phyloP scores from a whole-genome alignment of 2,113 vertebrate genomes.

The Petroica traversi region DNA sequence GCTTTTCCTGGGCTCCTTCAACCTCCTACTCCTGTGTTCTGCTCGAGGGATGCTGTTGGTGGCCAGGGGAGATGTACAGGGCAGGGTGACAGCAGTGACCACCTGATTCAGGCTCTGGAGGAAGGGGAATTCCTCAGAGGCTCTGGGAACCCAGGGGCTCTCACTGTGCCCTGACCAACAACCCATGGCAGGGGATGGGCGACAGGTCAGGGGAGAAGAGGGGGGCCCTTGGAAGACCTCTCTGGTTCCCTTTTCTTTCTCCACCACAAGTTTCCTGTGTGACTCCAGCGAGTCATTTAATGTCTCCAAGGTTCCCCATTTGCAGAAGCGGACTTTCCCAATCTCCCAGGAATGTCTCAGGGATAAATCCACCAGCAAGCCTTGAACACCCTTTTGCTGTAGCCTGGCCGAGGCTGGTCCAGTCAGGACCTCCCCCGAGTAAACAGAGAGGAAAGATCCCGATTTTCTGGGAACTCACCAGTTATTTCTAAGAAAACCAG shows the following conservation, averaged over 20 bases:
- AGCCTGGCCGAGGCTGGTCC: background rate
- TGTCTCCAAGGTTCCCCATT: background rate
- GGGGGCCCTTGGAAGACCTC: background rate
- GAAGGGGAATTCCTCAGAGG: background rate
- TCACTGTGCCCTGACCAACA: background rate
- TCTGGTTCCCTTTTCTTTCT: background rate
- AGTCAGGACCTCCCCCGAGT: background rate
- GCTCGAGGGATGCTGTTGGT: background rate
- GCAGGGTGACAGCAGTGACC: background rate
- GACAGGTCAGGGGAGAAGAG: background rate
- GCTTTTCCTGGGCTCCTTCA: background rate
- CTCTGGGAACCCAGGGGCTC: background rate
- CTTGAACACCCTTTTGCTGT: fast-evolving
- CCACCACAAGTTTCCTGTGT: background rate
- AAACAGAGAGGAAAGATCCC: background rate
- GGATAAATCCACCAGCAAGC: background rate
- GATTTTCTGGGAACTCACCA: background rate
- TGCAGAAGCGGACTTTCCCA: background rate
- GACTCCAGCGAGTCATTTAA: background rate
- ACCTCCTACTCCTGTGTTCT: background rate
- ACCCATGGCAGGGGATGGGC: fast-evolving
- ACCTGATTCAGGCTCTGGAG: background rate
- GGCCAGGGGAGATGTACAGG: fast-evolving
- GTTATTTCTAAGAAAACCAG: background rate
- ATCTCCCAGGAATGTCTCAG: background rate